These are phyloP conservation scores for Buathra laborator DNA, from an alignment of 2,888 invertebrate genomes.

Conservation along the genomic window DNA sequence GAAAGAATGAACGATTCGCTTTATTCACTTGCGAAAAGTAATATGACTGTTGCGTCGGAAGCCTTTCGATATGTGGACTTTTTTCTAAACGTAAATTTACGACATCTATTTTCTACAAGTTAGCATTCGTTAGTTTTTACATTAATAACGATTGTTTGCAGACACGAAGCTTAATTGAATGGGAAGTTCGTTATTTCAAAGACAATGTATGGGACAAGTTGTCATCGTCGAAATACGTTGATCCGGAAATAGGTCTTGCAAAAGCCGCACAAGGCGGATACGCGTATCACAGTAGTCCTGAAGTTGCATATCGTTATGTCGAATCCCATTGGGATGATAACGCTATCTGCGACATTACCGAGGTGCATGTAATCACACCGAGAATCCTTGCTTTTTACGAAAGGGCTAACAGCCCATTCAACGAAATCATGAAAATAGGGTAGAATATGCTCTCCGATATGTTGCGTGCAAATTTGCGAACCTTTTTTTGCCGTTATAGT, in stretches of 20 bases:
- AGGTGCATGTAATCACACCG: constrained; percentile 78
- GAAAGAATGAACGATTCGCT: constrained; percentile 82
- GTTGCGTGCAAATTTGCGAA: not conserved
- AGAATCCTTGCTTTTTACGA: constrained; percentile 74
- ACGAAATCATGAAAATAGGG: constrained; percentile 80
- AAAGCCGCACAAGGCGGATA: constrained; percentile 76
- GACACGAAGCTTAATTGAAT: constrained; percentile 71
- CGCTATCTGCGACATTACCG: constrained; percentile 79
- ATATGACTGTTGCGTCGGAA: constrained; percentile 77
- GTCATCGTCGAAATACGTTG: constrained; percentile 74
- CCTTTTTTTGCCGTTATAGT: not conserved
- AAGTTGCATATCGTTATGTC: constrained; percentile 79
- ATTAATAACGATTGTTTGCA: constrained; percentile 9
- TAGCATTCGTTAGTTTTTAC: not conserved
- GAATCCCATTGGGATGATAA: constrained; percentile 77
- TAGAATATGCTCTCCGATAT: constrained; percentile 47
- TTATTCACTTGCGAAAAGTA: constrained; percentile 74
- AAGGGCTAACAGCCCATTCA: constrained; percentile 78
- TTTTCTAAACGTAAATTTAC: constrained; percentile 72
- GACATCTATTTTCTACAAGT: not conserved
- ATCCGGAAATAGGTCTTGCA: constrained; percentile 76
- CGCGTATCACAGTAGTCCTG: constrained; percentile 80
- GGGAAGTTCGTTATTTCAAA: constrained; percentile 74
- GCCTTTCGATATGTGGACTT: constrained; percentile 75
- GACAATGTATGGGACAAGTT: constrained; percentile 78